A percentile compares a stretch with the other conserved stretches of the same genome.
These are phyloP conservation scores for Macroramphosus scolopax DNA, from an alignment of 2,797 vertebrate genomes.

Conservation along the genomic window DNA sequence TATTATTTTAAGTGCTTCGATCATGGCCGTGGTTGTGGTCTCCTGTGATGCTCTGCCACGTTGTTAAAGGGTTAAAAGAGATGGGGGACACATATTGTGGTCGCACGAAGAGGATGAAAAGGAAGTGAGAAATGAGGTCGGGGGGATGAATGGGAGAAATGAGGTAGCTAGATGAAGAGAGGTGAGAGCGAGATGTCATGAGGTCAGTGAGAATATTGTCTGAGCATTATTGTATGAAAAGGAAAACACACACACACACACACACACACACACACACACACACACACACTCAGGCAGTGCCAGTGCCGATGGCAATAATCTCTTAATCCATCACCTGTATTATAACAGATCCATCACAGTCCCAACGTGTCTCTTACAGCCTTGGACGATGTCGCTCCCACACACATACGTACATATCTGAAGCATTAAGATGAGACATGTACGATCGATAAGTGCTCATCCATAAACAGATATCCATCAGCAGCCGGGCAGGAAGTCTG, in stretches of 20 bases:
- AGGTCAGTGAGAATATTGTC: conserved; percentile 43
- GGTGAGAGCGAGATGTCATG: conserved; percentile 11
- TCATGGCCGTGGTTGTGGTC: conserved; percentile 1
- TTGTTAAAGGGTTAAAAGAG: conserved; percentile 3
- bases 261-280: conserved; percentile 6
- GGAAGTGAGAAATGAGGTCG: conserved; percentile 25
- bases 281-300: conserved; percentile 6
- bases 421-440: conserved; percentile 38
- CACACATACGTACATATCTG: conserved; percentile 24
- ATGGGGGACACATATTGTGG: conserved; percentile 5
- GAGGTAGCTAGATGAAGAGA: conserved; percentile 5
- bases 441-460: conserved; percentile 35
- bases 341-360: conserved; percentile 53
- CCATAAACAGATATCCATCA: conserved; percentile 50
- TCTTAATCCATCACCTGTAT: conserved; percentile 63
- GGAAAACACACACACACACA: conserved; percentile 14
- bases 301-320: conserved; percentile 46
- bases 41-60: conserved; percentile 2
- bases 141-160: conserved; percentile 15
- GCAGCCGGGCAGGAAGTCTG: conserved; percentile 21
- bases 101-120: background rate
- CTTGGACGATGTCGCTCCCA: conserved; percentile 27
- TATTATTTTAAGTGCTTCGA: background rate
- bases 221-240: conserved; percentile 36
- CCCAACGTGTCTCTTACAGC: conserved; percentile 28